Percentiles rank a stretch among this genome's conserved stretches.
These are phyloP conservation scores for Lordiphosa andalusiaca DNA, from an alignment of 2,888 invertebrate species.

Conservation along the genomic window DNA sequence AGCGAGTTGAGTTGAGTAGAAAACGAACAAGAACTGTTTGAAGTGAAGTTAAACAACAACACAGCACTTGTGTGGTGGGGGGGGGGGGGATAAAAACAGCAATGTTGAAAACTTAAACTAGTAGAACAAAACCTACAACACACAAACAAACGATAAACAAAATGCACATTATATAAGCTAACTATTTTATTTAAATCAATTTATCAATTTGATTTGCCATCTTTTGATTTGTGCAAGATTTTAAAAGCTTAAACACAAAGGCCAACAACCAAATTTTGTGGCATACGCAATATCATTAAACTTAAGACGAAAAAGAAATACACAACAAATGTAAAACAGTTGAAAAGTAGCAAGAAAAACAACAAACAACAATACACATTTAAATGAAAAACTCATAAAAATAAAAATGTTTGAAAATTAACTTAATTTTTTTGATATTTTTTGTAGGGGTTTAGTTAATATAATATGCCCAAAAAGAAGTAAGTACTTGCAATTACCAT, in stretches of 20 bases:
- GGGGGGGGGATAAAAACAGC: constrained; percentile 12
- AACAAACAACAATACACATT: constrained; percentile 28
- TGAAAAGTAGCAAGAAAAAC: constrained; percentile 12
- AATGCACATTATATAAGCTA: constrained; percentile 28
- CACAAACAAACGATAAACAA: constrained; percentile 20
- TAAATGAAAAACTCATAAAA: constrained; percentile 37
- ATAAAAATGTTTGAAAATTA: constrained; percentile 14
- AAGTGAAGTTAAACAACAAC: constrained; percentile 29
- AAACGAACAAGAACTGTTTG: too few species aligned
- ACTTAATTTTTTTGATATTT: too few species aligned
- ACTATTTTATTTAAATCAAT: constrained; percentile 19
- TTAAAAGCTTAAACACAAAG: constrained; percentile 26
- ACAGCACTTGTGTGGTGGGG: too few species aligned
- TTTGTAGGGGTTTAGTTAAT: too few species aligned
- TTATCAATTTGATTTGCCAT: constrained; percentile 49
- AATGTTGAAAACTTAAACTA: constrained; percentile 17
- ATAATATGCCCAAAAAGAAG: too few species aligned
- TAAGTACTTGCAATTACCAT: too few species aligned
- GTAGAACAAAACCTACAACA: constrained; percentile 11
- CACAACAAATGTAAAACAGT: constrained; percentile 24
- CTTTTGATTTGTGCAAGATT: constrained; percentile 51
- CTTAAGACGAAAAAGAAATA: constrained; percentile 40
- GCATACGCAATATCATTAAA: constrained; percentile 68
- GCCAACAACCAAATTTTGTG: constrained; percentile 52
- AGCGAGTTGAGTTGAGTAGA: neutral